Conservation (phyloP, 2,113 vertebrate species). For the Terrapene triunguis region DNA sequence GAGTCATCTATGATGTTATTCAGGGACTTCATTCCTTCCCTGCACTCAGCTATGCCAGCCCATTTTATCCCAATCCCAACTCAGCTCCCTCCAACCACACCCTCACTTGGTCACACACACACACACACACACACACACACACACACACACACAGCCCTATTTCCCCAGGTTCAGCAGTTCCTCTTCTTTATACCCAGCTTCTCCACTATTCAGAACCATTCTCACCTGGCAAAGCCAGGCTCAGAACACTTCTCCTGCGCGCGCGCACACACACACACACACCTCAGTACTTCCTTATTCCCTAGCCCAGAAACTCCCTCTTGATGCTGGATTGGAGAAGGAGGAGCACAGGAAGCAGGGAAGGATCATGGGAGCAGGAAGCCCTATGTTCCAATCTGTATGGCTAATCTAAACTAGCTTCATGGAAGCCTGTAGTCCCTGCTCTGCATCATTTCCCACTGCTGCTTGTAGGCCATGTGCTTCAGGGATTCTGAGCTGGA, state of each 20-base stretch:
- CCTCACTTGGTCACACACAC: not conserved
- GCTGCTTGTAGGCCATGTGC: not conserved
- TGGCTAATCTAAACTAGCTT: not conserved
- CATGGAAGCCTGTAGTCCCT: not conserved
- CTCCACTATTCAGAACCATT: not conserved
- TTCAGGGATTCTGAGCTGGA: not conserved
- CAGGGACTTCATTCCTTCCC: not conserved
- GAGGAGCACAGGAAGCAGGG: not conserved
- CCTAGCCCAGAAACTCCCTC: not conserved
- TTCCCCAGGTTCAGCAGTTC: not conserved
- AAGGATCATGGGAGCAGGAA: not conserved
- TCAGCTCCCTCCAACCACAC: not conserved
- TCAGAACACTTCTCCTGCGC: not conserved
- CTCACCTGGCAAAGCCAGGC: not conserved
- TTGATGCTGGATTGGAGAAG: not conserved
- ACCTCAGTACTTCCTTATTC: not conserved
- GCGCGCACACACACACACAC: not conserved
- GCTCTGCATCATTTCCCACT: not conserved
- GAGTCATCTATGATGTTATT: not conserved
- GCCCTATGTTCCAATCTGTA: not conserved
- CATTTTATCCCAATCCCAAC: not conserved
- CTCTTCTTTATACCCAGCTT: accelerated
- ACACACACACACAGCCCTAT: not conserved
- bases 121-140: not conserved
- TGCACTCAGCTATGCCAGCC: not conserved